Evolutionary conservation across 2,113 vertebrate species (phyloP).

Genomic region (Prionailurus viverrinus): DNA sequence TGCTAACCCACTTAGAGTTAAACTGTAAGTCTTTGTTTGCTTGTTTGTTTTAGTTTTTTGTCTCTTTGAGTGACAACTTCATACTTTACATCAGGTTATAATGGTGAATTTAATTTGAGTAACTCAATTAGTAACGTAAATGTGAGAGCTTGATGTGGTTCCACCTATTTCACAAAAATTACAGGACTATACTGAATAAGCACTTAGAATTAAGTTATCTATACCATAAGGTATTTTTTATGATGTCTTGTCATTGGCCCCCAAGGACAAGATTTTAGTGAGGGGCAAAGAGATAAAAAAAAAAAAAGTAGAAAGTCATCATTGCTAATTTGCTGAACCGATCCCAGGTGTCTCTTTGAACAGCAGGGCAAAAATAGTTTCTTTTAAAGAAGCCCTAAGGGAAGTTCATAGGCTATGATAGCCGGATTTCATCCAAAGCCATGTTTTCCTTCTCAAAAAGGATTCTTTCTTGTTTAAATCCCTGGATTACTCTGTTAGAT

Average conservation of each 20-base stretch:
- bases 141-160: background rate
- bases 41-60: background rate
- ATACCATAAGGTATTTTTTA: background rate
- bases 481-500: background rate
- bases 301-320: background rate
- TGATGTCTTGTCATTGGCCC: background rate
- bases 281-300: background rate
- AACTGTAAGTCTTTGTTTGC: background rate
- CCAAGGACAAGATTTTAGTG: background rate
- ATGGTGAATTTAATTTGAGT: constrained; percentile 15
- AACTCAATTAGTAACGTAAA: background rate
- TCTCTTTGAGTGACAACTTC: background rate
- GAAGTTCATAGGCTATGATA: background rate
- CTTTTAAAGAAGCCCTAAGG: background rate
- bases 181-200: background rate
- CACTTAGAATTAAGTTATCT: background rate
- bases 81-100: background rate
- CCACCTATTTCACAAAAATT: background rate
- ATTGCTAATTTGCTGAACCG: background rate
- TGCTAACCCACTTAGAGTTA: background rate
- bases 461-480: background rate
- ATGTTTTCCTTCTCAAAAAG: background rate
- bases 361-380: background rate
- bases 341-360: background rate
- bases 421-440: background rate